Evolutionary conservation across 1,140 invertebrate species (phyloP).

Genomic region (Papilio polyxenes): DNA sequence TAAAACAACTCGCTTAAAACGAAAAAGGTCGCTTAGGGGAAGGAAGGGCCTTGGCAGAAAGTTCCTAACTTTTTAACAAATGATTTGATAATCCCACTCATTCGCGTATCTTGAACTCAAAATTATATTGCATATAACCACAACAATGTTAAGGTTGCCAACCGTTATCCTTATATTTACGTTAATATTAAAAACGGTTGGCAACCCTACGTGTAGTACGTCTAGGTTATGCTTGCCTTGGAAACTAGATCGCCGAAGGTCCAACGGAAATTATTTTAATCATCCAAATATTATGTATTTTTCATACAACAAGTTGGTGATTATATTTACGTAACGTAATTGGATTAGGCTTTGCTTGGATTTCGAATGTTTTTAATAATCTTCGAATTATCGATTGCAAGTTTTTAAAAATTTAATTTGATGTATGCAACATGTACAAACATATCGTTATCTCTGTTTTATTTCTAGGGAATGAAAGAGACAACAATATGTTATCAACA

Average conservation of each 20-base stretch:
- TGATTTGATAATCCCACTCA: not conserved
- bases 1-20: not conserved
- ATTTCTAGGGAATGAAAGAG: not conserved
- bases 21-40: not conserved
- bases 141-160: not conserved
- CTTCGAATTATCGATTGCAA: not conserved
- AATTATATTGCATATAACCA: not conserved
- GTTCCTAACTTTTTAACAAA: not conserved
- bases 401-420: constrained; percentile 6
- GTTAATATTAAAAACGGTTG: not conserved
- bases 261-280: constrained; percentile 1
- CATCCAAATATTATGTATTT: not conserved
- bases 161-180: not conserved
- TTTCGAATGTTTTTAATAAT: not conserved
- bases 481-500: not conserved
- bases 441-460: not conserved
- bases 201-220: not conserved
- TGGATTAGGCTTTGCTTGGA: not conserved
- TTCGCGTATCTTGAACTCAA: not conserved
- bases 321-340: not conserved
- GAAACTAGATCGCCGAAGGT: not conserved
- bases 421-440: not conserved
- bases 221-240: not conserved
- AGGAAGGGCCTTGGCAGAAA: not conserved
- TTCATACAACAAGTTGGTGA: not conserved